A percentile compares a stretch with the other conserved stretches of the same genome.
Evolutionary conservation across 2,797 vertebrate species (phyloP).

Genomic region (Setipinna tenuifilis): DNA sequence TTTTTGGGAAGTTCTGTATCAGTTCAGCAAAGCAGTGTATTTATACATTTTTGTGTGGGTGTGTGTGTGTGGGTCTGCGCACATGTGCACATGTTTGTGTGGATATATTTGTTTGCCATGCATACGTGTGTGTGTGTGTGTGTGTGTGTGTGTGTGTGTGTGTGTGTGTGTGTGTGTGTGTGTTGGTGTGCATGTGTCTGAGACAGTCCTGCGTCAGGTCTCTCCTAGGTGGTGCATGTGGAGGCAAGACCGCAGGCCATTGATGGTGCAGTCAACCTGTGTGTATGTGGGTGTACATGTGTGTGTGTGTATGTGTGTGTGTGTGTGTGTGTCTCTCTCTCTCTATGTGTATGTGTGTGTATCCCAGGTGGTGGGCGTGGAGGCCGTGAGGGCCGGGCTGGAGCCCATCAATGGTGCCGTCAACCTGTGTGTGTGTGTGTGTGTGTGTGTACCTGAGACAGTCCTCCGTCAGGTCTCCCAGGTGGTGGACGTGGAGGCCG

Average conservation of each 20-base stretch:
- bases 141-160: not conserved
- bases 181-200: not conserved
- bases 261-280: not conserved
- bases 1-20: too few species aligned
- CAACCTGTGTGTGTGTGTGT: constrained; percentile 52
- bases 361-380: constrained; percentile 85
- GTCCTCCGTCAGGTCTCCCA: constrained; percentile 83
- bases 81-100: not conserved
- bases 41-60: not conserved
- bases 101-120: not conserved
- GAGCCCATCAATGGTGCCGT: constrained; percentile 86
- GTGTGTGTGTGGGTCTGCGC: not conserved
- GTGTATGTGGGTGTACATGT: not conserved
- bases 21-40: not conserved
- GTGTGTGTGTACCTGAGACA: constrained; percentile 77
- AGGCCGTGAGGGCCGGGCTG: constrained; percentile 84
- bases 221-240: too few species aligned
- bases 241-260: too few species aligned
- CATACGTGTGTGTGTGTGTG: not conserved
- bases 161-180: not conserved
- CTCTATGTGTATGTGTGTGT: too few species aligned
- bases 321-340: too few species aligned
- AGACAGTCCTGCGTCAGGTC: too few species aligned
- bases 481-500: constrained; percentile 86
- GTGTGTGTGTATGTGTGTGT: too few species aligned